A percentile compares a stretch with the other conserved stretches of the same genome.
These are phyloP conservation scores for Poecilia latipinna DNA, from an alignment of 2,113 vertebrate genomes.

Conservation along the genomic window DNA sequence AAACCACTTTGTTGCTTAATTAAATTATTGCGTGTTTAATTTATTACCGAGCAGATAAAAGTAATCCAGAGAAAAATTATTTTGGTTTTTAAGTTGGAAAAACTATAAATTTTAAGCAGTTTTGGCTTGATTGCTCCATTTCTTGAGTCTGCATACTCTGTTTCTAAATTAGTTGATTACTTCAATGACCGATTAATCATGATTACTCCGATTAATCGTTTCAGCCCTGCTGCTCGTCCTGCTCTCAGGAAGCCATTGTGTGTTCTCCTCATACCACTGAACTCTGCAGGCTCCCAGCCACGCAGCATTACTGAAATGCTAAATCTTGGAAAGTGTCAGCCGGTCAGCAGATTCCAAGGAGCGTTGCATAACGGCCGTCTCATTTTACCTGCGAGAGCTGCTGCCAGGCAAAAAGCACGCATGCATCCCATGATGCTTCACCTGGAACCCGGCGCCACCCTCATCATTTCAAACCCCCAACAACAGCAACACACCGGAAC, in stretches of 20 bases:
- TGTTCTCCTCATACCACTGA: background rate
- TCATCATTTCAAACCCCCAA: slow-evolving; percentile 11
- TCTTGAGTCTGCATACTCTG: no score
- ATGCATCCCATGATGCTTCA: slow-evolving; percentile 14
- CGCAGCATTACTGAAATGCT: slow-evolving; percentile 27
- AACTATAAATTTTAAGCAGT: no score
- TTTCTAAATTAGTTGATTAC: no score
- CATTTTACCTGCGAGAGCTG: slow-evolving; percentile 28
- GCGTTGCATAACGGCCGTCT: slow-evolving; percentile 31
- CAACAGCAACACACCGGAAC: slow-evolving; percentile 42
- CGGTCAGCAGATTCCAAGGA: slow-evolving; percentile 35
- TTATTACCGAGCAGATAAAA: no score
- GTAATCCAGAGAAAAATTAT: no score
- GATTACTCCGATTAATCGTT: no score
- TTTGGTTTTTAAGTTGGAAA: no score
- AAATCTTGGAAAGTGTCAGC: slow-evolving; percentile 31
- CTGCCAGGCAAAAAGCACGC: slow-evolving; percentile 10
- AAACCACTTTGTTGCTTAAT: no score
- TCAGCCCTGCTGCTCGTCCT: no score
- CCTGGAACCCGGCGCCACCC: slow-evolving; percentile 31
- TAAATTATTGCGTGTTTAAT: no score
- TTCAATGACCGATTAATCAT: no score
- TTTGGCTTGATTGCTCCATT: no score
- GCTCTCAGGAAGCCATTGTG: background rate
- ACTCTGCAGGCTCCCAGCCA: background rate